phyloP scores from a whole-genome alignment of 1,140 invertebrate genomes.

The Philopotamus ludificatus region DNA sequence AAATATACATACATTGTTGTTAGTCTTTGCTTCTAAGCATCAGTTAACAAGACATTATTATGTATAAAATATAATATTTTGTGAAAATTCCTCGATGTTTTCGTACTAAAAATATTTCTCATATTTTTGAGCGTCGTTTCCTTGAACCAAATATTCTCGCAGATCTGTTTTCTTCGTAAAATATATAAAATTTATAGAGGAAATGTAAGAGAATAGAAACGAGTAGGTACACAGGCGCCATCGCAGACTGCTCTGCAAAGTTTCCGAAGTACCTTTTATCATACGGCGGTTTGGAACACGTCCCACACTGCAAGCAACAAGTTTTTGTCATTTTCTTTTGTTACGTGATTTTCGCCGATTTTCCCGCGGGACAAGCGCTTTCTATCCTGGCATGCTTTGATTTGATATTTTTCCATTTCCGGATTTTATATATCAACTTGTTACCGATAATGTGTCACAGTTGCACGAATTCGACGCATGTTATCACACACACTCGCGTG shows the following conservation, averaged over 20 bases:
- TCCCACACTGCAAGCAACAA: slow-evolving; percentile 1
- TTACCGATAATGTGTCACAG: not conserved
- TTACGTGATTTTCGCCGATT: not conserved
- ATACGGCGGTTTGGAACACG: not conserved
- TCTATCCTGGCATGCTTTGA: not conserved
- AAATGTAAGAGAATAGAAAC: not conserved
- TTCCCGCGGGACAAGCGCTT: not conserved
- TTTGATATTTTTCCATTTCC: not conserved
- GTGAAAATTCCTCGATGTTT: too few species aligned
- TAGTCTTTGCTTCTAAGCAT: too few species aligned
- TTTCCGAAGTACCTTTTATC: not conserved
- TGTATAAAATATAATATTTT: too few species aligned
- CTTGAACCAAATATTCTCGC: too few species aligned
- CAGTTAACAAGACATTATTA: too few species aligned
- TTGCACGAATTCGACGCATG: not conserved
- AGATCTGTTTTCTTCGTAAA: too few species aligned
- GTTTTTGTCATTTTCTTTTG: slow-evolving; percentile 14
- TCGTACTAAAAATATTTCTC: not conserved
- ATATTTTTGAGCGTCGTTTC: not conserved
- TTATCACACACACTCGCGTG: not conserved
- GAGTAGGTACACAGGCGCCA: not conserved
- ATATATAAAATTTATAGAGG: not conserved
- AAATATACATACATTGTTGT: too few species aligned
- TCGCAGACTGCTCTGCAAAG: not conserved
- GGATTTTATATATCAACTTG: not conserved